Base-by-base conservation (phyloP, 2,113 vertebrate species). In the Suricata suricatta region DNA sequence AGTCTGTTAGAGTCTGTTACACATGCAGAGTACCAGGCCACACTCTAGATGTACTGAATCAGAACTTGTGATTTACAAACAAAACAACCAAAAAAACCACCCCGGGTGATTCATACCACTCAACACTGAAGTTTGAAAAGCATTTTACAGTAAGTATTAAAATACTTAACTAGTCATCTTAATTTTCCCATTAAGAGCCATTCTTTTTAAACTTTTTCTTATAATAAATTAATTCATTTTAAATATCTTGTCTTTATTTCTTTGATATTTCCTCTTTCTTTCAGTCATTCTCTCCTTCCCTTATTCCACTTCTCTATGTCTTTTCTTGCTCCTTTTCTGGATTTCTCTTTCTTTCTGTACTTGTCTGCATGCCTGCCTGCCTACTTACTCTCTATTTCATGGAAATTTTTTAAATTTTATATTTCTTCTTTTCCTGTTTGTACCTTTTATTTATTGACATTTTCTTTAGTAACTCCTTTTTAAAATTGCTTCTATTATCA, bases 81-180 rank as follows among this genome's bases (percentile, higher is more conserved):
- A 83, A 88, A 88, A 71, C 10, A 41, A 41, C 41, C 41, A 41
- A 41, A 76, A 74, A 69, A 17, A 41, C 41, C 71, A 52, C 10
- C 17, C 8, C 29, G 83, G 47, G 47, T 93, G 52, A 81, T 57
- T 66, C 44, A 77, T 13, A 88, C 35, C 35, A 76, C 41, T 47
- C 72, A 91, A 83, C 2, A 71, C 50, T 83, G 57, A 95, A 96
- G 25, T 93, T 63, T 71, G 44, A 90, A 86, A 93, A 80, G 44
- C 41, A 84, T 60, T 93, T 84, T 72, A 84, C 1, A 77, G 25
- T 41, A 44, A 60, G 21, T 25, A 95, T 92, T 88, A 38, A 47
- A 83, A 95, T 90, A 92, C 27, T 71, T 88, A 85, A 92, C 14
- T 79, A 90, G n/a, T 72, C 54, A 93, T 50, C 27, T 82, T 88